A percentile compares a stretch with the other conserved stretches of the same genome.
phyloP scores from a whole-genome alignment of 2,113 vertebrate genomes.

The Sinocyclocheilus anshuiensis region DNA sequence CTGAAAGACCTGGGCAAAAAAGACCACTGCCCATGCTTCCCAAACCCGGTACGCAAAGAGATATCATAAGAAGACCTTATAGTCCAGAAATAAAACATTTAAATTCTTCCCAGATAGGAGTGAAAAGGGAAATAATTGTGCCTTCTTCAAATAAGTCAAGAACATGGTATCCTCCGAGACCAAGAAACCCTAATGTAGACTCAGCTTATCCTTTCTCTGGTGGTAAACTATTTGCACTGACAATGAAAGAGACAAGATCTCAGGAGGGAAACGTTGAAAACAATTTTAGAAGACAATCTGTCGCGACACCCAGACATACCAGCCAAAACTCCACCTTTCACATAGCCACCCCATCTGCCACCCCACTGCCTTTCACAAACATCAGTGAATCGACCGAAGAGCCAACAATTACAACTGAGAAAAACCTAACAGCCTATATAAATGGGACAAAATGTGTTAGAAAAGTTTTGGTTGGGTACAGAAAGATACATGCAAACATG shows the following conservation, averaged over 20 bases:
- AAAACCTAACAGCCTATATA: constrained; percentile 39
- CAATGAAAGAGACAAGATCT: constrained; percentile 29
- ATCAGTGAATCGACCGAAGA: neutral
- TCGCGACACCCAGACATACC: neutral
- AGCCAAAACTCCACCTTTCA: constrained; percentile 28
- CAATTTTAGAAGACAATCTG: constrained; percentile 34
- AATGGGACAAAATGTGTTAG: constrained; percentile 71
- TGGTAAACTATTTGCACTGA: constrained; percentile 23
- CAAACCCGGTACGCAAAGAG: constrained; percentile 16
- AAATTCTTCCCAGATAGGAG: constrained; percentile 57
- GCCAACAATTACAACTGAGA: constrained; percentile 45
- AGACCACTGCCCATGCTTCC: constrained; percentile 49
- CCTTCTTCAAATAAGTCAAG: constrained; percentile 43
- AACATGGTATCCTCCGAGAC: constrained; percentile 21
- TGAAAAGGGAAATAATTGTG: constrained; percentile 9
- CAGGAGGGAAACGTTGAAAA: constrained; percentile 6
- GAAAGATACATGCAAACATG: constrained; percentile 46
- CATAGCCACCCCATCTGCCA: constrained; percentile 19
- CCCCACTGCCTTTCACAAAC: constrained; percentile 10
- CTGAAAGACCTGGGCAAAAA: constrained; percentile 27
- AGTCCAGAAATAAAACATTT: constrained; percentile 3
- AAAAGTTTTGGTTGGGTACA: constrained; percentile 66
- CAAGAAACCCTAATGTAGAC: constrained; percentile 17
- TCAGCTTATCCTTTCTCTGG: neutral
- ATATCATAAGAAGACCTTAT: constrained; percentile 45